Percentiles rank a stretch among this genome's conserved stretches.
Conservation (phyloP, 1,140 invertebrate species). For the Mesaphorura yosii region DNA sequence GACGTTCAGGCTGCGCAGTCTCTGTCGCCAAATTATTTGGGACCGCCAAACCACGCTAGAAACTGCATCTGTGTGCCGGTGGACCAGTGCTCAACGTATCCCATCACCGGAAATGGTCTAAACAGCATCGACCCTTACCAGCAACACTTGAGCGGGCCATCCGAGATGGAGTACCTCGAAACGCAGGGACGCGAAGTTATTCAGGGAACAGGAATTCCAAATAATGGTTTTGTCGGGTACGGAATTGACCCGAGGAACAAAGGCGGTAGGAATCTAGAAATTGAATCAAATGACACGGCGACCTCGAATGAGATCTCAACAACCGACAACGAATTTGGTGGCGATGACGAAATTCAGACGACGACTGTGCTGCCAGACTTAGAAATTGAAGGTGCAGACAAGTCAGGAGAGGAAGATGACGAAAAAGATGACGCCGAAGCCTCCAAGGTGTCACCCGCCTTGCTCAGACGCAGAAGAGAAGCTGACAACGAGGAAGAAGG, state of each 20-base stretch:
- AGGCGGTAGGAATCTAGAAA: background rate
- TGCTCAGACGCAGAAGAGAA: background rate
- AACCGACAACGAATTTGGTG: background rate
- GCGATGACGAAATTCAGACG: background rate
- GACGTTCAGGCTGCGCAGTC: background rate
- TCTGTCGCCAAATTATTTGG: conserved; percentile 18
- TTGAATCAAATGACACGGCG: conserved; percentile 19
- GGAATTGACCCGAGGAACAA: conserved; percentile 23
- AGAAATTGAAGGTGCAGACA: background rate
- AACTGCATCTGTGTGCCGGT: conserved; percentile 74
- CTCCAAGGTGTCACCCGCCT: background rate
- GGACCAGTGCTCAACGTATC: conserved; percentile 68
- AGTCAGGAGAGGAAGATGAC: background rate
- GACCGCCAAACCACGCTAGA: conserved; percentile 34
- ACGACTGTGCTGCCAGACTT: background rate
- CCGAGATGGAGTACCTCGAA: conserved; percentile 48
- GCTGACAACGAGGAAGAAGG: background rate
- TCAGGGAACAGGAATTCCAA: conserved; percentile 16
- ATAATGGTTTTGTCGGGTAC: conserved; percentile 18
- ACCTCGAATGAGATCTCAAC: no score
- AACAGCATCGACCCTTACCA: background rate
- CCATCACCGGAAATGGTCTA: conserved; percentile 33
- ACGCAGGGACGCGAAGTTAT: conserved; percentile 12
- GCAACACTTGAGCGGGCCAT: conserved; percentile 38
- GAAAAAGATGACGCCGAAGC: background rate